phyloP scores from a whole-genome alignment of 1,140 invertebrate species.

The Zophobas atratus region DNA sequence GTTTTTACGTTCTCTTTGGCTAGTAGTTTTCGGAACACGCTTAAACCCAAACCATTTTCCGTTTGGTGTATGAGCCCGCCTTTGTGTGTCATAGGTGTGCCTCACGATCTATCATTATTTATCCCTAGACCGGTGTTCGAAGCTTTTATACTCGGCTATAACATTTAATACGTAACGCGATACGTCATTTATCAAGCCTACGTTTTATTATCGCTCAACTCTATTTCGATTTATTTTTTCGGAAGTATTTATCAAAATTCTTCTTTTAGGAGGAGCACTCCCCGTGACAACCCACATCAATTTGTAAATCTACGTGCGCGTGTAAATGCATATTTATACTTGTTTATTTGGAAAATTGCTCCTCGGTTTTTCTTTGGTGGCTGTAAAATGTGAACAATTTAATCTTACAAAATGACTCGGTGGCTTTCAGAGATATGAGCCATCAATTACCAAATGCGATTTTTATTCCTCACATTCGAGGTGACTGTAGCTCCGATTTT shows the following conservation, averaged over 20 bases:
- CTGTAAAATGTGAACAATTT: constrained; percentile 19
- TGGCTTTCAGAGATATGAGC: constrained; percentile 8
- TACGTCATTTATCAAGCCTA: constrained; percentile 33
- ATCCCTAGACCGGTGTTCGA: neutral
- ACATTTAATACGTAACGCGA: constrained; percentile 26
- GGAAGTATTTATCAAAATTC: constrained; percentile 26
- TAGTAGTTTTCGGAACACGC: no score
- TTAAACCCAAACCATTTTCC: no score
- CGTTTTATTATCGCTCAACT: constrained; percentile 25
- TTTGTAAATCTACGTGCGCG: constrained; percentile 1
- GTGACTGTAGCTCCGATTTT: constrained; percentile 10
- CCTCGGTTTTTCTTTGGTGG: neutral
- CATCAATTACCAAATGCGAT: constrained; percentile 28
- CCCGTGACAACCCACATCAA: constrained; percentile 14
- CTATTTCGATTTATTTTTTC: constrained; percentile 34
- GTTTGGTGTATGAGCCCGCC: no score
- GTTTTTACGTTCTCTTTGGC: no score
- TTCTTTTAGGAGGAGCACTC: neutral
- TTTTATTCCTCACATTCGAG: constrained; percentile 27
- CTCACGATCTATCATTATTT: constrained; percentile 20
- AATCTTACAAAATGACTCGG: constrained; percentile 14
- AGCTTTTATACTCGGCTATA: constrained; percentile 10
- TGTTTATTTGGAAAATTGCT: constrained; percentile 34
- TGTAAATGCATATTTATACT: constrained; percentile 34
- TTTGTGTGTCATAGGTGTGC: neutral